Base-by-base conservation (phyloP, 2,888 invertebrate genomes). In the Tetrapedia diversipes region DNA sequence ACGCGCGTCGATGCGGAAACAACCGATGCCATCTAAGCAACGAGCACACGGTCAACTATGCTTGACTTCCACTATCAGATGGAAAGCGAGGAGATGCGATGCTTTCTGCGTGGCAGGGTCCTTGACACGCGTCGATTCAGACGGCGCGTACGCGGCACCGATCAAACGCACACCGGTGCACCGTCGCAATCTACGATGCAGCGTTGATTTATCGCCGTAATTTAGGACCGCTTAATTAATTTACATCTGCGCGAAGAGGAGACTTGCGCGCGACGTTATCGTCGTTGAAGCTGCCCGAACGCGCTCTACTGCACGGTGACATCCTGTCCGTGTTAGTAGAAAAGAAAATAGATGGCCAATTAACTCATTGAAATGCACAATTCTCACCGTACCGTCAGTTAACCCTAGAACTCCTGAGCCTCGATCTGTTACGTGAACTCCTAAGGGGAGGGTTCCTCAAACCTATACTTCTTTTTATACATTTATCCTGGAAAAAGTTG, bases 181-280 rank as follows among this genome's bases (percentile, higher is more conserved):
- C 27, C 64, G 63, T 60, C 59, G 51, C 32, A 53, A 73, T 65
- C 69, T 47, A 47, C 41, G 61, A 67, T 75, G 74, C 32, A 11
- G 11, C 37, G 59, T 51, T 68, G 69, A 77, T 77, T 77, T 76
- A 76, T 76, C 49, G 39, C 39, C 39, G 22, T 51, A 65, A 71
- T 71, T 65, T 60, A 76, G 47, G 3, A 19, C 7, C 60, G 69
- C 49, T 76, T 76, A 77, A 77, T 76, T 77, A 69, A 77, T 76
- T 76, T 65, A 65, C 76, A 68, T 77, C 68, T 57, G 39, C 43
- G 39, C 24, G 43, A 49, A 39, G 57, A 34, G 61, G 74, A 53
- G 61, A 63, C 39, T 53, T 29, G 56, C 59, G 24, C 47, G 68
- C 45, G 60, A 69, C 43, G 29, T 51, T 64, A 69, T 61, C 64